Evolutionary conservation across 2,888 invertebrate genomes (phyloP), one percentile per base, ranked within the genome.

Genomic region (Mesopsocus fuscifrons): DNA sequence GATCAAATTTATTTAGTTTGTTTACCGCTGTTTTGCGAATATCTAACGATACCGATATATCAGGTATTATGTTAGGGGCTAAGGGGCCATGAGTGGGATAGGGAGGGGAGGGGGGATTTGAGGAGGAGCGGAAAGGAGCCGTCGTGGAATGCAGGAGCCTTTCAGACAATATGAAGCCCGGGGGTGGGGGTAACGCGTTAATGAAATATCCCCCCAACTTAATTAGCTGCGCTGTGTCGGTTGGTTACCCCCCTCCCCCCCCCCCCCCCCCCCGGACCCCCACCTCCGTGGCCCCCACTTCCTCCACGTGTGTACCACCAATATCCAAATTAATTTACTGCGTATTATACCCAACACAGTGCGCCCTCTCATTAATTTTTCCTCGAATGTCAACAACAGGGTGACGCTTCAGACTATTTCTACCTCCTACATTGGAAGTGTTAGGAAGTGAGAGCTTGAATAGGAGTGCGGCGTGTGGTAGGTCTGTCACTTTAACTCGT

Each of bases 191-290:
- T 38, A 38, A 21, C 17, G 38, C 38, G 38, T 38, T 38, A 38
- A 38, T 38, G 38, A 38, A 38, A 38, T 38, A 38, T 38, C 38
- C 38, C 38, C 38, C 38, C 38, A 38, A 38, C 38, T 38, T 38
- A 38, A 38, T 38, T 38, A 38, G 38, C 38, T 38, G 38, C 38
- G 38, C 38, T 38, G 38, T 38, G 38, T 38, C 38, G 38, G 38
- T 38, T 38, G 38, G 38, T 38, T 38, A 38, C 38, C 38, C 21
- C 38, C 16, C 38, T 38, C n/a, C 38, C 20, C n/a, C 38, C 38
- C 16, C 20, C 38, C 5, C 16, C 21, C 20, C 20, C 38, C 21
- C 21, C 20, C 38, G n/a, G n/a, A 33, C 17, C 33, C 33, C 33
- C 9, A 15, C 9, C 33, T 33, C 30, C n/a, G 9, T n/a, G n/a